Conservation (phyloP, 2,113 vertebrate species). For the Ranitomeya variabilis region DNA sequence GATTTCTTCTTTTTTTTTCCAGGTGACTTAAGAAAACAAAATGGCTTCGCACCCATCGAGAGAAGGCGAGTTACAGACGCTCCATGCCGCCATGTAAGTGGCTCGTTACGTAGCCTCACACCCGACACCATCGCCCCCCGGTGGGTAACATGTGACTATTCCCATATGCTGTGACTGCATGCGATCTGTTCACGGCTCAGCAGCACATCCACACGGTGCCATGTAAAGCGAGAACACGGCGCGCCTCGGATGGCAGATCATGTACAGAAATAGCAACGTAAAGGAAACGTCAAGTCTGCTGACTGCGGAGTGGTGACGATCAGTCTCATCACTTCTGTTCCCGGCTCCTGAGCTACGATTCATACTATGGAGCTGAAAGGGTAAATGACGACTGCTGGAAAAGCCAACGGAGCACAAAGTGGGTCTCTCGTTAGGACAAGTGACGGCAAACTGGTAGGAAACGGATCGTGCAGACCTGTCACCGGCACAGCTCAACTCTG, state of each 20-base stretch:
- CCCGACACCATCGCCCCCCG: not conserved
- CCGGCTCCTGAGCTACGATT: not conserved
- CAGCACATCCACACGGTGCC: not conserved
- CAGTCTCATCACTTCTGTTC: not conserved
- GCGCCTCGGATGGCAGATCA: not conserved
- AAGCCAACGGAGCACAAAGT: too few relatives aligned
- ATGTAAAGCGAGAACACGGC: not conserved
- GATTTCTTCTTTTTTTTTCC: not conserved
- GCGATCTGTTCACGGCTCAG: not conserved
- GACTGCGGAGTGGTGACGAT: not conserved
- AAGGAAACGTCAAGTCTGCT: not conserved
- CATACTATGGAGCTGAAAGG: not conserved
- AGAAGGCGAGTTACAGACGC: conserved; percentile 76
- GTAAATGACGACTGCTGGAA: not conserved
- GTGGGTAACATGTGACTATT: not conserved
- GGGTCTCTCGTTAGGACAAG: too few relatives aligned
- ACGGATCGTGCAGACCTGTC: too few relatives aligned
- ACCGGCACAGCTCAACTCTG: too few relatives aligned
- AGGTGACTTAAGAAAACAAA: conserved; percentile 5
- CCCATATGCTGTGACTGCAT: conserved; percentile 2
- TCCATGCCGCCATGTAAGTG: conserved; percentile 85
- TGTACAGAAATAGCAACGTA: not conserved
- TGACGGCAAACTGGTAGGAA: too few relatives aligned
- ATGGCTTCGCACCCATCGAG: conserved; percentile 71
- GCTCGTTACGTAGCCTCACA: conserved; percentile 50